Base-by-base conservation (phyloP, 2,797 vertebrate genomes). In the Myotis findleyi region DNA sequence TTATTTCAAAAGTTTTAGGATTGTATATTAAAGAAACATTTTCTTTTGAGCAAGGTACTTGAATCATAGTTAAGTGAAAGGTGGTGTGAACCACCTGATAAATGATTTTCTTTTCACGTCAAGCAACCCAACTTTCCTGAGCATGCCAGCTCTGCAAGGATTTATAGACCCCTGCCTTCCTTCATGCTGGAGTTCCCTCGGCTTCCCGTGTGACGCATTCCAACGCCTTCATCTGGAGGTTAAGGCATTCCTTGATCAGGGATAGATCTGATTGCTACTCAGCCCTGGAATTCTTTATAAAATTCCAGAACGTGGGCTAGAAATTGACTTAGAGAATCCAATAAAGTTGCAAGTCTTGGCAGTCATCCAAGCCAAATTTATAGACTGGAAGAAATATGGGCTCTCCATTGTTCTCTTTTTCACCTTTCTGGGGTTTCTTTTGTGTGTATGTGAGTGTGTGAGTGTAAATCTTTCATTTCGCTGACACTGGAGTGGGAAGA, bases 311-410 rank as follows among this genome's bases (percentile, higher is more conserved):
- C 38, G 23, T 89, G 71, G 97, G 89, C 93, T 98, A 97, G 94
- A 98, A 98, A 97, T 95, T 97, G 83, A 98, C 97, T 98, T 82
- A 94, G 87, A 83, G 95, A 98, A 98, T 97, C 95, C 96, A 87
- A 97, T 98, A 98, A 97, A 97, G 84, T 98, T 97, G 44, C 0
- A 21, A 96, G 55, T 5, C 23, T 97, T 98, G 97, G 95, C 96
- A 97, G 89, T 33, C 96, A 90, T 96, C 97, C 97, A 98, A 94
- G 75, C 82, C 96, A 97, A 98, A 98, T 98, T 98, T 98, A 98
- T 95, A 75, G 73, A 96, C 96, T 97, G 95, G 94, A 98, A 97
- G 93, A 98, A 97, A 97, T 97, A 97, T 86, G 98, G 95, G 94
- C 82, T 97, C 96, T 97, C 97, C 95, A 97, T 97, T 97, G 97